A percentile compares a stretch with the other conserved stretches of the same genome.
Evolutionary conservation across 2,888 invertebrate genomes (phyloP).

Genomic region (Drosophila diplacantha): DNA sequence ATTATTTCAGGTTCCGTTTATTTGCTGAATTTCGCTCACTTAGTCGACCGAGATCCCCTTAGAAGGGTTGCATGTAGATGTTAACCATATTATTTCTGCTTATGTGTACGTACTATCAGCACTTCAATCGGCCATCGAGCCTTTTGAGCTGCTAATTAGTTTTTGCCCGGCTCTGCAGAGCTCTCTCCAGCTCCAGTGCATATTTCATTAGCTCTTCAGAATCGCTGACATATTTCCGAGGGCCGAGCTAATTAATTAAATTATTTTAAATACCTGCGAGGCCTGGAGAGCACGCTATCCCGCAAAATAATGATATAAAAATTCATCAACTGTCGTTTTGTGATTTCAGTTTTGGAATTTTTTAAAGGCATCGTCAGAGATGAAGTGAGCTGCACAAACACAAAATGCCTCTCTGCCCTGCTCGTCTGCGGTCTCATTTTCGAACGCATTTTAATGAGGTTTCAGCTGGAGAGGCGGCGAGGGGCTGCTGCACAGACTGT

Average conservation of each 20-base stretch:
- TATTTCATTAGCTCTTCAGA: slow-evolving; percentile 50
- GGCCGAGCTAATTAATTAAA: slow-evolving; percentile 54
- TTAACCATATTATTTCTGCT: slow-evolving; percentile 3
- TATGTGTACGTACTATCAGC: slow-evolving; percentile 1
- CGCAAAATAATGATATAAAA: slow-evolving; percentile 39
- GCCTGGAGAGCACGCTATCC: not conserved
- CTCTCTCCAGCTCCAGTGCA: slow-evolving; percentile 35
- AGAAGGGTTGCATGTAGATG: not conserved
- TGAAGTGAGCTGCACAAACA: slow-evolving; percentile 31
- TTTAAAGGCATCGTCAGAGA: slow-evolving; percentile 29
- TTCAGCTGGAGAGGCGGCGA: slow-evolving; percentile 29
- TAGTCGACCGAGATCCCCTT: not conserved
- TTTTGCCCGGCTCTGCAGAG: slow-evolving; percentile 19
- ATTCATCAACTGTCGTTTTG: slow-evolving; percentile 61
- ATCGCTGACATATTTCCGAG: slow-evolving; percentile 30
- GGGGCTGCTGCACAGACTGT: slow-evolving; percentile 42
- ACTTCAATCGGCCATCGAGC: slow-evolving; percentile 1
- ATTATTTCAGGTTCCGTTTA: slow-evolving; percentile 7
- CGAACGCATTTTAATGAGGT: slow-evolving; percentile 61
- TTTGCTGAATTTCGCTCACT: slow-evolving; percentile 3
- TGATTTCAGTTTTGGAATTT: slow-evolving; percentile 46
- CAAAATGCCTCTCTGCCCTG: slow-evolving; percentile 12
- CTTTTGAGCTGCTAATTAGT: slow-evolving; percentile 51
- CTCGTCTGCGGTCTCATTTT: slow-evolving; percentile 30
- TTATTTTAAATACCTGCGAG: slow-evolving; percentile 48